Evolutionary conservation across 2,888 invertebrate species (phyloP).

Genomic region (Hemicrepidius hirtus): DNA sequence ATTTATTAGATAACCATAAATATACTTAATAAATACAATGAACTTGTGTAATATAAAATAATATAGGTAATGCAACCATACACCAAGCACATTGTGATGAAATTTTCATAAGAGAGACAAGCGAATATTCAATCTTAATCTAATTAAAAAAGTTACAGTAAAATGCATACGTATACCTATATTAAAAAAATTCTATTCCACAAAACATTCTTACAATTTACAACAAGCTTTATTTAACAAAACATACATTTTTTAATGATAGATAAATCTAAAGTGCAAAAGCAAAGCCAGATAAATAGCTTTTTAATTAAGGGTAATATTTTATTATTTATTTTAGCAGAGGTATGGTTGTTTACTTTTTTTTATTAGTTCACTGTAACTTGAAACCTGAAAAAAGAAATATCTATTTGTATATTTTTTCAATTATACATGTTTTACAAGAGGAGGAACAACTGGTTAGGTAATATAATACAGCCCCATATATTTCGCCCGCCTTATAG

Average conservation of each 20-base stretch:
- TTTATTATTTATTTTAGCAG: conserved; percentile 33
- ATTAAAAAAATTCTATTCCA: conserved; percentile 35
- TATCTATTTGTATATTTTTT: too few species aligned
- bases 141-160: conserved; percentile 26
- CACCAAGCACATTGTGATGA: conserved; percentile 61
- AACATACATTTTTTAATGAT: conserved; percentile 38
- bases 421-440: too few species aligned
- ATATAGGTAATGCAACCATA: conserved; percentile 57
- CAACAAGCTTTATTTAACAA: conserved; percentile 45
- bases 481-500: too few species aligned
- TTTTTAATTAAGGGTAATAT: conserved; percentile 34
- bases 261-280: conserved; percentile 49
- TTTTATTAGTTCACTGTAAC: conserved; percentile 4
- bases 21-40: not conserved
- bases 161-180: conserved; percentile 15
- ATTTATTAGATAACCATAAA: conserved; percentile 21
- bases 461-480: too few species aligned
- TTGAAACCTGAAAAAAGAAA: not conserved
- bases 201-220: conserved; percentile 41
- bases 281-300: conserved; percentile 47
- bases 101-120: conserved; percentile 25
- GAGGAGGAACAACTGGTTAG: too few species aligned
- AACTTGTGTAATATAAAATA: conserved; percentile 13
- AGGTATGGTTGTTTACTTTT: conserved; percentile 35
- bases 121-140: conserved; percentile 22